Evolutionary conservation across 2,113 vertebrate genomes (phyloP).

Genomic region (Stegastes partitus): DNA sequence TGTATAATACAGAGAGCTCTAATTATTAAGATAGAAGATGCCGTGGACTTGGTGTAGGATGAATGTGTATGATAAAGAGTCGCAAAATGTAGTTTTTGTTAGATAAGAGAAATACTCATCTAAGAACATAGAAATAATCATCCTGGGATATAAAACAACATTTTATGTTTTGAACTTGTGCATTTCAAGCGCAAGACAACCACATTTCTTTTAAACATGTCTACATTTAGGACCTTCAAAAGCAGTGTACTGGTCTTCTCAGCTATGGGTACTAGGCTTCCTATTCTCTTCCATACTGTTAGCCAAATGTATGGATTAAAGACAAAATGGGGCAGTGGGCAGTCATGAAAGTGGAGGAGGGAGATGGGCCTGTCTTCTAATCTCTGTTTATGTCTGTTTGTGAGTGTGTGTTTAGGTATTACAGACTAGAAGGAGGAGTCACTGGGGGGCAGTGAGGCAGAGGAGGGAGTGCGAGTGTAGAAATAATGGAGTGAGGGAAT

Average conservation of each 20-base stretch:
- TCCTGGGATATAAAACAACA: too few species aligned
- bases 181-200: too few species aligned
- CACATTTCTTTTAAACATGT: too few species aligned
- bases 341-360: conserved; percentile 30
- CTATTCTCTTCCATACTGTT: conserved; percentile 5
- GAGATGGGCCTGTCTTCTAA: conserved; percentile 28
- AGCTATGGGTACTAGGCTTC: conserved; percentile 30
- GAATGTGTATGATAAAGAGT: too few species aligned
- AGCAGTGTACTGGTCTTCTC: not conserved
- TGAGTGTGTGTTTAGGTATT: conserved; percentile 40
- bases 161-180: too few species aligned
- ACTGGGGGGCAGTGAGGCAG: conserved; percentile 35
- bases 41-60: not conserved
- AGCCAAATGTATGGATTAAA: conserved; percentile 54
- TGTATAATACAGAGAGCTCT: too few species aligned
- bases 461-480: conserved; percentile 42
- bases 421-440: conserved; percentile 41
- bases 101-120: too few species aligned
- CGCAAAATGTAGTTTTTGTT: too few species aligned
- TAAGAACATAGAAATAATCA: too few species aligned
- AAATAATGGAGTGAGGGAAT: conserved; percentile 77
- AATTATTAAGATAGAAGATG: too few species aligned
- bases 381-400: conserved; percentile 37
- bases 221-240: not conserved
- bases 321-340: conserved; percentile 42